phyloP scores from a whole-genome alignment of 2,888 invertebrate genomes.

The Ectropis crepuscularia region DNA sequence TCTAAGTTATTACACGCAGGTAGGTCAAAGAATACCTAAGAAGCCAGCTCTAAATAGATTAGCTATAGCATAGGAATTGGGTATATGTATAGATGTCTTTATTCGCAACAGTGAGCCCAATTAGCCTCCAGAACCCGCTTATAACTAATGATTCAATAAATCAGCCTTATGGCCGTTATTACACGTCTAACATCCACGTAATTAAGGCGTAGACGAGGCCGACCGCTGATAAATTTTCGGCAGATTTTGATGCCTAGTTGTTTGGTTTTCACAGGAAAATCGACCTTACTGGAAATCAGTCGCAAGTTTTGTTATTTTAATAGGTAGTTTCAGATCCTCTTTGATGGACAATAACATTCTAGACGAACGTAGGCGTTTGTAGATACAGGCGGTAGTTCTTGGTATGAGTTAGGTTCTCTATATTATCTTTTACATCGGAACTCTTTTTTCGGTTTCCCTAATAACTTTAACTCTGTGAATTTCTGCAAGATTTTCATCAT shows the following conservation, averaged over 20 bases:
- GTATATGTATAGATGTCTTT: constrained; percentile 40
- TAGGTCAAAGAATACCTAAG: too few species aligned
- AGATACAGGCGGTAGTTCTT: too few species aligned
- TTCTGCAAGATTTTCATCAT: too few species aligned
- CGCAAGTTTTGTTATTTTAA: too few species aligned
- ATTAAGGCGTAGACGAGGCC: constrained; percentile 66
- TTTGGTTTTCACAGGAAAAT: constrained; percentile 11
- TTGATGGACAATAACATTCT: too few species aligned
- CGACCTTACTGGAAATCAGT: neutral
- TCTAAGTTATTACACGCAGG: too few species aligned
- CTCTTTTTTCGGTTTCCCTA: too few species aligned
- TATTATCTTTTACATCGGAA: too few species aligned
- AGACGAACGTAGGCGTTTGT: too few species aligned
- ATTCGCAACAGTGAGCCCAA: constrained; percentile 50
- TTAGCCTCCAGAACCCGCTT: constrained; percentile 75
- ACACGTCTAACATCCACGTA: constrained; percentile 79
- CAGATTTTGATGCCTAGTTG: constrained; percentile 44
- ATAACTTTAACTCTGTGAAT: too few species aligned
- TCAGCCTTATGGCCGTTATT: constrained; percentile 78
- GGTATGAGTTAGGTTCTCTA: too few species aligned
- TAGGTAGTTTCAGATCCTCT: too few species aligned
- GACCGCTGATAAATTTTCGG: constrained; percentile 59
- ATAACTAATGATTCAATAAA: constrained; percentile 79
- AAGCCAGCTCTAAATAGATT: neutral
- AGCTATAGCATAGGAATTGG: neutral